Evolutionary conservation across 2,888 invertebrate species (phyloP).

Genomic region (Lottia gigantea): DNA sequence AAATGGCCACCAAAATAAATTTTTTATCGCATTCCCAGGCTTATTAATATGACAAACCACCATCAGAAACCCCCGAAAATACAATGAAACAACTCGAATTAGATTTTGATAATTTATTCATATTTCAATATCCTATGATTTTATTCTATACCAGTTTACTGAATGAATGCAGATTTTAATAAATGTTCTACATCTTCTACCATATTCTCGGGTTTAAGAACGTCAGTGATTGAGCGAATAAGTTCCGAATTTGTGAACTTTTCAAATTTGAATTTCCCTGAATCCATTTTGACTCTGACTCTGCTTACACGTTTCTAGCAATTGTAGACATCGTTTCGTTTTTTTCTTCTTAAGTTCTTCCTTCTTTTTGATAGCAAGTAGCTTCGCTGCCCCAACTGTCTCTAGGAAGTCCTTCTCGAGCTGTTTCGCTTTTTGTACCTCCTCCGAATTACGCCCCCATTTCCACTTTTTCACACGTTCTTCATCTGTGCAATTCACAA

Average conservation of each 20-base stretch:
- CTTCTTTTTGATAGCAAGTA: neutral
- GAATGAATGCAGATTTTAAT: neutral
- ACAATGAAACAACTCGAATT: too few relatives aligned
- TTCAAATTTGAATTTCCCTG: neutral
- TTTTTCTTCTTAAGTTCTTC: slow-evolving; percentile 9
- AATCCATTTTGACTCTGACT: neutral
- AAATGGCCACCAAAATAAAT: neutral
- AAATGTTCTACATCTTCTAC: neutral
- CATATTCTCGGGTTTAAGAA: neutral
- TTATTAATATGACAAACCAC: too few relatives aligned
- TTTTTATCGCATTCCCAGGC: too few relatives aligned
- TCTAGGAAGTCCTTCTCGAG: neutral
- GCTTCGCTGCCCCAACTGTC: neutral
- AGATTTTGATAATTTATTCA: too few relatives aligned
- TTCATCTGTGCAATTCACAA: neutral
- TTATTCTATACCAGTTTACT: too few relatives aligned
- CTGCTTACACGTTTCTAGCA: neutral
- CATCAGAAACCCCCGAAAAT: too few relatives aligned
- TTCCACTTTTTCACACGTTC: neutral
- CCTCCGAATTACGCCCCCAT: neutral
- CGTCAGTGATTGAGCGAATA: neutral
- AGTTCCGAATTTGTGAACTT: neutral
- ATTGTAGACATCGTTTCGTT: neutral
- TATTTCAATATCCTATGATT: too few relatives aligned
- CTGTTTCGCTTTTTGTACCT: neutral